Base-by-base conservation (phyloP, 2,888 invertebrate genomes). In the Julus scanicus region DNA sequence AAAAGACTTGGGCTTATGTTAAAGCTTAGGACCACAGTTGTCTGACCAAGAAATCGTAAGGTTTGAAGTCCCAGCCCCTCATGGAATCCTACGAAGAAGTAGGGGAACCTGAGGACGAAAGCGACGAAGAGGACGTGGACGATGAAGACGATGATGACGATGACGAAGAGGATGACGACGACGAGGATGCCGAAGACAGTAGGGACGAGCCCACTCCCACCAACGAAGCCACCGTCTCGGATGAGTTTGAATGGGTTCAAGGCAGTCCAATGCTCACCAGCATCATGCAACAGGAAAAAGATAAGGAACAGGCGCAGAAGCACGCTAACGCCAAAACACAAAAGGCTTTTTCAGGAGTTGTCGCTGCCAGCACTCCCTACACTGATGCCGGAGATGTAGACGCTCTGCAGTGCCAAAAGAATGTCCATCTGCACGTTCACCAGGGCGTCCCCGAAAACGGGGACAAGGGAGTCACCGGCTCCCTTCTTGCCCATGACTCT, bases 191-290 rank as follows among this genome's bases (percentile, higher is more conserved):
- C 5, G 86, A 86, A 40, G 89, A 89, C 49, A 86, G 86, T 40
- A 84, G 87, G 71, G 88, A 86, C 71, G 86, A 88, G 11, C 86
- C 89, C 20, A 87, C 87, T 39, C 87, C 87, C 40, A 87, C 87
- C 44, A 87, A 87, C 87, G 87, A 87, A 20, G 63, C 71, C 57
- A 88, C 88, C n/a, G 87, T 84, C 44, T 84, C 89, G 44, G 87
- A 89, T 84, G 89, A 89, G 40, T 89, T 89, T 29, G 87, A 89
- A 44, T 89, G 89, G 89, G 87, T 89, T 13, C 89, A 71, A 17
- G 86, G 86, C 39, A 88, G 86, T 39, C 88, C 88, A 2, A 86
- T 86, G 49, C 71, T 88, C 15, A 63, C 88, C 40, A 83, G 29
- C 71, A 40, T 87, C 48, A 71, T 87, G 87, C 40, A 87, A 20